These are phyloP conservation scores for Dascyllus trimaculatus DNA, from an alignment of 2,113 vertebrate genomes.

Conservation along the genomic window DNA sequence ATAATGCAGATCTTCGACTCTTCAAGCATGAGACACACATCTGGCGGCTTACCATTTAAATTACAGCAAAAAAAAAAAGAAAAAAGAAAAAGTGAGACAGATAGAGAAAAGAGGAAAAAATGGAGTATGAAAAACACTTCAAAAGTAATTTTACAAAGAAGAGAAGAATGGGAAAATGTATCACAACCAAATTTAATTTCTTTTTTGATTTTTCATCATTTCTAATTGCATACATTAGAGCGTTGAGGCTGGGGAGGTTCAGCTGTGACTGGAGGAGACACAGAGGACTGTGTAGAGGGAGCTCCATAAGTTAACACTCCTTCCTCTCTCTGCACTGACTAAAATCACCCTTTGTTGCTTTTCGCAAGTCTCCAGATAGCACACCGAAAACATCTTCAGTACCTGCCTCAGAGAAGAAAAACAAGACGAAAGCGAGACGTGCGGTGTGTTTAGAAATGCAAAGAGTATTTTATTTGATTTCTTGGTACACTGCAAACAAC, in stretches of 20 bases:
- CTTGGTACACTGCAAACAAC: neutral
- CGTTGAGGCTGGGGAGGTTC: constrained; percentile 77
- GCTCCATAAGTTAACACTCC: constrained; percentile 55
- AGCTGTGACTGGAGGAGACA: constrained; percentile 70
- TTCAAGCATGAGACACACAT: constrained; percentile 99
- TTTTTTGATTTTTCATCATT: constrained; percentile 91
- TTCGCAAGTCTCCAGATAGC: constrained; percentile 51
- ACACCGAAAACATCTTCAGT: constrained; percentile 38
- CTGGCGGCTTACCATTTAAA: constrained; percentile 99
- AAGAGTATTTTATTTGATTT: constrained; percentile 15
- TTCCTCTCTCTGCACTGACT: constrained; percentile 29
- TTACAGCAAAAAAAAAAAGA: constrained; percentile 86
- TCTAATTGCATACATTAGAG: constrained; percentile 90
- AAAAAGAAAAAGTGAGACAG: constrained; percentile 51
- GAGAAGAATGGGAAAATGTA: constrained; percentile 92
- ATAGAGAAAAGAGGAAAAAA: constrained; percentile 72
- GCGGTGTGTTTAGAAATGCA: constrained; percentile 17
- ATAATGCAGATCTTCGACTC: constrained; percentile 99
- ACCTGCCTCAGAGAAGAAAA: constrained; percentile 30
- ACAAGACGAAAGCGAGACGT: constrained; percentile 16
- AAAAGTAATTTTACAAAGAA: constrained; percentile 93
- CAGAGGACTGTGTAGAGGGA: constrained; percentile 41
- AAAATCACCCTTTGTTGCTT: constrained; percentile 53
- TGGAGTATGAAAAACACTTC: constrained; percentile 84
- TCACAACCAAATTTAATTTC: constrained; percentile 93